Base-by-base conservation (phyloP, 2,113 vertebrate genomes). In the Pavo muticus region DNA sequence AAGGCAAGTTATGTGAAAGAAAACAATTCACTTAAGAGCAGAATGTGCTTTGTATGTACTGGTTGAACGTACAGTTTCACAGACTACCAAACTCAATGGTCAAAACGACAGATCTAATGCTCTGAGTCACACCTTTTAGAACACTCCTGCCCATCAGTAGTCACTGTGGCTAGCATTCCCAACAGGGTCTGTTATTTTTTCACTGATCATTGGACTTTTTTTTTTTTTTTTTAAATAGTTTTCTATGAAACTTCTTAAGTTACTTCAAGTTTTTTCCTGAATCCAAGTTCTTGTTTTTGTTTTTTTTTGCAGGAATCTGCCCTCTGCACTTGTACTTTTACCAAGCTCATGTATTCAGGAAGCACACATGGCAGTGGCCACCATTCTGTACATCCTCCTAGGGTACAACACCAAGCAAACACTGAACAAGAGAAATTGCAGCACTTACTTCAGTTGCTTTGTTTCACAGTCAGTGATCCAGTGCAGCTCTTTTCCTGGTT, bases 201-300 rank as follows among this genome's bases (percentile, higher is more conserved):
- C 14, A 9, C 9, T 6, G 42, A 52, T 19, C 35, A 70, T 27
- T 32, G 25, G 7, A 39, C 44, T 35, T 32, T 56, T 54, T 11
- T 52, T 30, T 18, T 32, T 30, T 56, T 54, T 17, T 56, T 35
- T 35, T 35, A 30, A 18, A 10, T 18, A 44, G 20, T 17, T 6
- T 84, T 16, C 9, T 21, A n/a, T 7, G 17, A 65, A 91, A 70
- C 1, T 54, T 65, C 45, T 23, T 35, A 59, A 74, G 6, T 24
- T 45, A 17, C 5, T 8, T 67, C 17, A 52, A 24, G 5, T 17
- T 15, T 27, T 27, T 11, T 35, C 23, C 19, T 19, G 30, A 48
- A 27, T 5, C 4, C 3, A 1, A 1, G 13, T 14, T 56, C 21
- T 8, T 2, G 3, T 44, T 45, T 45, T 47, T 47, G 18, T 47